Percentiles rank a stretch among this genome's conserved stretches.
These are phyloP conservation scores for Phortica okadai DNA, from an alignment of 2,888 invertebrate genomes.

Conservation along the genomic window DNA sequence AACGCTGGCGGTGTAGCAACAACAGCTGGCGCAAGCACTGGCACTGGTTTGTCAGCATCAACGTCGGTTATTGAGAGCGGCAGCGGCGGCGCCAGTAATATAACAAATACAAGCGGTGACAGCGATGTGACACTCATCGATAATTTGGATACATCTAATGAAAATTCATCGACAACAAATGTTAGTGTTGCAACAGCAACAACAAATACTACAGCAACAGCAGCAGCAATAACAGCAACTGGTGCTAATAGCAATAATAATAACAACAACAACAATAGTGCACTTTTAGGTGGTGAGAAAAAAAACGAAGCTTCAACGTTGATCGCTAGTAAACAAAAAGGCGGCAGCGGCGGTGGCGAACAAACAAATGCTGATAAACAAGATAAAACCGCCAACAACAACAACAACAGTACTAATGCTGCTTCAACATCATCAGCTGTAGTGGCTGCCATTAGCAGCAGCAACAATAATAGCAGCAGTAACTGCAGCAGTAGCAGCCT, in stretches of 20 bases:
- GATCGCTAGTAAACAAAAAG: background rate
- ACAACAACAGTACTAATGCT: background rate
- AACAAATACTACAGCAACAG: background rate
- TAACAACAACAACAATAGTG: no score
- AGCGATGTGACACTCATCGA: no score
- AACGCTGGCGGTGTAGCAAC: slow-evolving; percentile 22
- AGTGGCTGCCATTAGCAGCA: background rate
- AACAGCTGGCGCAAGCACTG: background rate
- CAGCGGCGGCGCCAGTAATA: background rate
- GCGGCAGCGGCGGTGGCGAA: background rate
- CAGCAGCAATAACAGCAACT: no score
- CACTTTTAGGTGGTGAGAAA: no score
- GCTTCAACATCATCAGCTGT: background rate
- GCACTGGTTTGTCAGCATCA: background rate
- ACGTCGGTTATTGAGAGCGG: background rate
- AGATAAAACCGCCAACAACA: background rate
- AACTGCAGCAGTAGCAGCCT: background rate
- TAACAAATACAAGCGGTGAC: background rate
- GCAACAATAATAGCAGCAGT: background rate
- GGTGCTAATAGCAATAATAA: no score
- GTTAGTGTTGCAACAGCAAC: background rate
- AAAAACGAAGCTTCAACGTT: no score
- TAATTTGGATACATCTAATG: no score
- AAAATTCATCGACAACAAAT: background rate
- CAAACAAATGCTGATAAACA: background rate